A percentile compares a stretch with the other conserved stretches of the same genome.
Evolutionary conservation across 2,888 invertebrate genomes (phyloP).

Genomic region (Neoscelio sp.): DNA sequence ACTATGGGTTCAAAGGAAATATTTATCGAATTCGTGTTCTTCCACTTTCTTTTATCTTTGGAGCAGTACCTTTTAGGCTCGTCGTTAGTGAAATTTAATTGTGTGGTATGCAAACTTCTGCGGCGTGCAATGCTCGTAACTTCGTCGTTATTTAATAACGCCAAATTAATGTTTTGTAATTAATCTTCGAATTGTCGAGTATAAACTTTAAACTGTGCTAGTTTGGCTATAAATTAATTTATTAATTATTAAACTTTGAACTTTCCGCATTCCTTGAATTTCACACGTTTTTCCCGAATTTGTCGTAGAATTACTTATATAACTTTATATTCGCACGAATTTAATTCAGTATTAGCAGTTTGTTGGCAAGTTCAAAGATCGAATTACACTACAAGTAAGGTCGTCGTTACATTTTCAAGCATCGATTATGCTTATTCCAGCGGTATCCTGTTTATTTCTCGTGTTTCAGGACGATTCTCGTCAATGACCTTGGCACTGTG

Average conservation of each 20-base stretch:
- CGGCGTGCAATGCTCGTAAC: no score
- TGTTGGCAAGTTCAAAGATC: conserved; percentile 34
- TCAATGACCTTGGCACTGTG: conserved; percentile 56
- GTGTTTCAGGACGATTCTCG: conserved; percentile 20
- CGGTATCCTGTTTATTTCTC: conserved; percentile 19
- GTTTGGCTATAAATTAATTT: conserved; percentile 2
- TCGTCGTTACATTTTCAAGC: conserved; percentile 26
- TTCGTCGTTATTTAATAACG: neutral
- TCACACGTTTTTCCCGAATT: conserved; percentile 1
- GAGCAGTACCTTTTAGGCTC: neutral
- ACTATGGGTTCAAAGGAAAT: neutral
- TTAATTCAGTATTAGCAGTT: neutral
- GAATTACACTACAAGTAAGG: conserved; percentile 42
- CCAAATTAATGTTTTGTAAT: neutral
- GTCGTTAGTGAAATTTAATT: neutral
- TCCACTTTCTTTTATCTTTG: neutral
- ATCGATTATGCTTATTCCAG: conserved; percentile 16
- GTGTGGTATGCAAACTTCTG: no score
- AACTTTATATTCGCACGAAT: neutral
- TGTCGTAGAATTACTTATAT: conserved; percentile 1
- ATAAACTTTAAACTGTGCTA: neutral
- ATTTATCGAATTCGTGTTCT: conserved; percentile 1
- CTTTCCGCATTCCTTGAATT: conserved; percentile 19
- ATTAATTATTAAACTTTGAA: conserved; percentile 27
- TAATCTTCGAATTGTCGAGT: neutral